Evolutionary conservation across 2,797 vertebrate species (phyloP), one percentile per base, ranked within the genome.

Genomic region (Cuculus canorus): DNA sequence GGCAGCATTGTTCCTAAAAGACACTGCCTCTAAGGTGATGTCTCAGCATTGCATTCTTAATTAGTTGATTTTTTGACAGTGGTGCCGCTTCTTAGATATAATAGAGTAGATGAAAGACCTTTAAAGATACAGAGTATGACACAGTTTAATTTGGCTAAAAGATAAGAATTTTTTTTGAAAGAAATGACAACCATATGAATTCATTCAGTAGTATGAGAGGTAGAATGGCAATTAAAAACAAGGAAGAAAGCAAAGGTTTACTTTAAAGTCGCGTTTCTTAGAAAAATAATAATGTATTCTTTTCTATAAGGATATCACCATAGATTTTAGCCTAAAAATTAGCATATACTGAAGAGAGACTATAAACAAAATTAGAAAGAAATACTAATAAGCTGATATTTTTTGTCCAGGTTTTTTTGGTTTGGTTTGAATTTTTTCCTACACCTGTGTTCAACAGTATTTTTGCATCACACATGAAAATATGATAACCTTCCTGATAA

Each of bases 51-150:
- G 81, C 90, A 77, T 94, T 89, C 94, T 95, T 96, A 96, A 97
- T 96, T 95, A 94, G 88, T 81, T 95, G 86, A 87, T 88, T 94
- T 95, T 95, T 82, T 95, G 92, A 93, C 95, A 96, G 92, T 75
- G 68, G 83, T 80, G 83, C 86, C 72, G 78, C 81, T 85, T 13
- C 86, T 85, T 80, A 89, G 64, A 54, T 77, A 80, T 77, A 93
- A 80, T 45, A 92, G 69, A 84, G 70, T 7, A 82, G 91, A 89
- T 89, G 98, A 98, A 98, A 98, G 98, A 98, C 97, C 95, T 98
- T 99, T 99, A 98, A 98, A 98, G 98, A 96, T 60, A 85, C 27
- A 0, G 0, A 3, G 4, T 65, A 41, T 78, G 82, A 87, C 81
- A 93, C 11, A 22, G 61, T 88, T 95, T 93, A 97, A 95, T 96